These are phyloP conservation scores for Porites rus DNA, from an alignment of 92 coral and sea anemone species.

Conservation along the genomic window DNA sequence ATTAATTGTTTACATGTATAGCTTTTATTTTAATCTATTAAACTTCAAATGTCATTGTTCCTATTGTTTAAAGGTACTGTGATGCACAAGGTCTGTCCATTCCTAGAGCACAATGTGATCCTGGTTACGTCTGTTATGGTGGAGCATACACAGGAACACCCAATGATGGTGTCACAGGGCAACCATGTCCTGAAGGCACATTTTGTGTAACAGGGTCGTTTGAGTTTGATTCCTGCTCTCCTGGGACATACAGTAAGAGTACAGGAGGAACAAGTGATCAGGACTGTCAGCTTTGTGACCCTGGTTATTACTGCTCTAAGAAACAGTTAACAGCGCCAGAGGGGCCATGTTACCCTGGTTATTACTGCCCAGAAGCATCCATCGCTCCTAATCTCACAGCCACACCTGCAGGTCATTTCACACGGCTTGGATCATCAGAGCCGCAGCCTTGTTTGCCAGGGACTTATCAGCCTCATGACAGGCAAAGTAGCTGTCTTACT, in stretches of 20 bases:
- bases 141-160: conserved; percentile 97
- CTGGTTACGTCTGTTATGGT: conserved; percentile 91
- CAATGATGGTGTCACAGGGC: conserved; percentile 94
- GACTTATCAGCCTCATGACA: conserved; percentile 86
- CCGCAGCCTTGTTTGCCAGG: conserved; percentile 96
- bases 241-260: conserved; percentile 95
- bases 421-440: conserved; percentile 88
- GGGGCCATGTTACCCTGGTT: conserved; percentile 94
- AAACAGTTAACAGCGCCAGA: conserved; percentile 88
- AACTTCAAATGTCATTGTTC: background rate
- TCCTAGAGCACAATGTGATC: conserved; percentile 95
- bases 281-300: conserved; percentile 91
- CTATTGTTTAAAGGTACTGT: conserved; percentile 77
- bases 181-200: conserved; percentile 93
- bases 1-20: background rate
- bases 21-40: background rate
- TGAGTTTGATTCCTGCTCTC: conserved; percentile 88
- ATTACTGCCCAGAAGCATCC: conserved; percentile 91
- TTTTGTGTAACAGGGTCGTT: conserved; percentile 92
- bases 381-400: conserved; percentile 78
- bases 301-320: conserved; percentile 90
- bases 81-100: conserved; percentile 97
- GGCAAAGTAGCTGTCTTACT: conserved; percentile 81
- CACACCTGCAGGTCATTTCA: conserved; percentile 89
- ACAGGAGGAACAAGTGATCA: conserved; percentile 97